Conservation (phyloP, 2,888 invertebrate genomes). For the Thymelicus sylvestris region DNA sequence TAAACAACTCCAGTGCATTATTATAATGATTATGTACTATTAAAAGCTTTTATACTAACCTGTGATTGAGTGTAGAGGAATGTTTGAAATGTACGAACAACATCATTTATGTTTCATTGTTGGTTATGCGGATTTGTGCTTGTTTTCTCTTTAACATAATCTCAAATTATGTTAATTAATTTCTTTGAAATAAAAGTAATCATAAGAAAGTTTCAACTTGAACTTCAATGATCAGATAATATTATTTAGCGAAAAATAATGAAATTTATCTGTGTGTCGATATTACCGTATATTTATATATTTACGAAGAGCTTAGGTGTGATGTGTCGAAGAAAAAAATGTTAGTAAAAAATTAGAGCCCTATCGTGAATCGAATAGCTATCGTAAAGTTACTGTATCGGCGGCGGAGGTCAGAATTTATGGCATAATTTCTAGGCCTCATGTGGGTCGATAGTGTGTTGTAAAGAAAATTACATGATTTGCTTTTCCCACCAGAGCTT, state of each 20-base stretch:
- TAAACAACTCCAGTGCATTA: slow-evolving; percentile 28
- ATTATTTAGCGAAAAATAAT: too few relatives aligned
- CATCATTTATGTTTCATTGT: slow-evolving; percentile 6
- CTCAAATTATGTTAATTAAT: too few relatives aligned
- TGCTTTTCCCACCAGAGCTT: not conserved
- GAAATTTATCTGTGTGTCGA: too few relatives aligned
- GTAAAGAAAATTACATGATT: slow-evolving; percentile 39
- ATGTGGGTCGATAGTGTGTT: slow-evolving; percentile 59
- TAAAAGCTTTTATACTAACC: slow-evolving; percentile 21
- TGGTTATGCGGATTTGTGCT: not conserved
- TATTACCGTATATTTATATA: too few relatives aligned
- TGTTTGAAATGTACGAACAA: slow-evolving; percentile 14
- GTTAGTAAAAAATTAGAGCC: not conserved
- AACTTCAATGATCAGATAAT: too few relatives aligned
- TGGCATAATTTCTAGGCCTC: slow-evolving; percentile 57
- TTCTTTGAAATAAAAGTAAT: too few relatives aligned
- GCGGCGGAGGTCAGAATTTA: slow-evolving; percentile 58
- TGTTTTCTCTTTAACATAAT: too few relatives aligned
- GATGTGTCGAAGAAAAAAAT: not conserved
- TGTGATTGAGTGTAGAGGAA: slow-evolving; percentile 42
- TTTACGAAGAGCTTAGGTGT: too few relatives aligned
- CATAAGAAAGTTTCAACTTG: too few relatives aligned
- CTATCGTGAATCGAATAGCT: slow-evolving; percentile 1
- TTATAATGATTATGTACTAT: slow-evolving; percentile 27
- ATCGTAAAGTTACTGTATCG: slow-evolving; percentile 12